phyloP scores from a whole-genome alignment of 2,888 invertebrate genomes.

The Eristalis arbustorum region DNA sequence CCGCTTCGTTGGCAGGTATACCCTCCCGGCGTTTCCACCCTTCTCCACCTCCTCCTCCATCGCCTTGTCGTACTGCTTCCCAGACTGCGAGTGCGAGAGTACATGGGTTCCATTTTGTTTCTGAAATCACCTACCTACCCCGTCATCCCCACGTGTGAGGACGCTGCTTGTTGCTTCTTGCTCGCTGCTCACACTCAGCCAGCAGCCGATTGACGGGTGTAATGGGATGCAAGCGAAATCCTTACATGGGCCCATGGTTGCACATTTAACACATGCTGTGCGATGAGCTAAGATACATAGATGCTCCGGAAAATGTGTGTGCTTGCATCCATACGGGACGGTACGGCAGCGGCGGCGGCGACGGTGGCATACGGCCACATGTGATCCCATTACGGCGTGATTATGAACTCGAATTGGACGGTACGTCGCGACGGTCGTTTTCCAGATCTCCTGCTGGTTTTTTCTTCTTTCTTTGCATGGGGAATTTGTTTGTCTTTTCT shows the following conservation, averaged over 20 bases:
- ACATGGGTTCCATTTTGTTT: not conserved
- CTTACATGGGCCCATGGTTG: conserved; percentile 33
- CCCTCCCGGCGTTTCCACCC: not conserved
- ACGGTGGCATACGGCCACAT: conserved; percentile 21
- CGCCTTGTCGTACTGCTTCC: not conserved
- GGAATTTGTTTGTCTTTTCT: conserved; percentile 37
- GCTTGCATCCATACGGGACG: not conserved
- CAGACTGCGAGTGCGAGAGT: not conserved
- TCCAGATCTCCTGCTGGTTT: conserved; percentile 61
- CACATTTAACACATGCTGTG: conserved; percentile 65
- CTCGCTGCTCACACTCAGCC: conserved; percentile 19
- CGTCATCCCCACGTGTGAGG: not conserved
- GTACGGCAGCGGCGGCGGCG: not conserved
- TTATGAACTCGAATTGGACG: conserved; percentile 44
- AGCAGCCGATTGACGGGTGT: conserved; percentile 6
- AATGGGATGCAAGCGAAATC: conserved; percentile 57
- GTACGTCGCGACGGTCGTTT: conserved; percentile 38
- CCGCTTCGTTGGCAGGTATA: not conserved
- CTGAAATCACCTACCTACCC: not conserved
- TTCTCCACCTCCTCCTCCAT: not conserved
- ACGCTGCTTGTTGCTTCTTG: conserved; percentile 33
- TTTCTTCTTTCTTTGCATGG: conserved; percentile 45
- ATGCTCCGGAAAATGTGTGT: not conserved
- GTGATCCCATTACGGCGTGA: conserved; percentile 55
- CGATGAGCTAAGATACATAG: conserved; percentile 9